phyloP scores from a whole-genome alignment of 2,888 invertebrate species.

The Lycia hirtaria region DNA sequence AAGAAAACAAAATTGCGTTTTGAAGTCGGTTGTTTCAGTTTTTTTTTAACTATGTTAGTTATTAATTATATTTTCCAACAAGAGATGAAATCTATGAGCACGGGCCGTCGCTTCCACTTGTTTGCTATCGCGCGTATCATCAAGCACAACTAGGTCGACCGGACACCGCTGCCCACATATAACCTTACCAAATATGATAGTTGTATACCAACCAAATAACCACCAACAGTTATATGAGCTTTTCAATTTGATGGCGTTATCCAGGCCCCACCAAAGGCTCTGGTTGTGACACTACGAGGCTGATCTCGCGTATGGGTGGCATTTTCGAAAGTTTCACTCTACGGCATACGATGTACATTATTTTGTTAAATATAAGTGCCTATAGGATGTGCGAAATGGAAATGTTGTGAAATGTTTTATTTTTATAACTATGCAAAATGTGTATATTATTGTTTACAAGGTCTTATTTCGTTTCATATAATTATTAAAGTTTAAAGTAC shows the following conservation, averaged over 20 bases:
- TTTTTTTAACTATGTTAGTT: too few relatives aligned
- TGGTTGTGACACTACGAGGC: slow-evolving; percentile 35
- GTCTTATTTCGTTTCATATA: too few relatives aligned
- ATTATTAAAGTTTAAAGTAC: too few relatives aligned
- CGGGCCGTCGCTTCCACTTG: slow-evolving; percentile 56
- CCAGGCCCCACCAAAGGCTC: slow-evolving; percentile 33
- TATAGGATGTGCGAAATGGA: slow-evolving; percentile 7
- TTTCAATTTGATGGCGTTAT: slow-evolving; percentile 54
- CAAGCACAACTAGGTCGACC: slow-evolving; percentile 75
- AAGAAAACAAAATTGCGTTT: too few relatives aligned
- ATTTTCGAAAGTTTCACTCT: slow-evolving; percentile 47
- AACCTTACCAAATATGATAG: slow-evolving; percentile 29
- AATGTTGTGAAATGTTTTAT: background rate
- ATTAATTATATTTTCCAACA: slow-evolving; percentile 14
- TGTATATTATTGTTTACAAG: too few relatives aligned
- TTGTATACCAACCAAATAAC: slow-evolving; percentile 56
- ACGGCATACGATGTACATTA: slow-evolving; percentile 19
- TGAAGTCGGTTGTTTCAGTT: too few relatives aligned
- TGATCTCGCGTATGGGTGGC: slow-evolving; percentile 41
- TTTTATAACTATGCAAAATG: too few relatives aligned
- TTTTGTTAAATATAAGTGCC: slow-evolving; percentile 9
- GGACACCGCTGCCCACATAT: slow-evolving; percentile 67
- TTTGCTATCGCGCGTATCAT: slow-evolving; percentile 75
- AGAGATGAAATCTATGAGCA: slow-evolving; percentile 44
- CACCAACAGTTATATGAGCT: slow-evolving; percentile 48